A percentile compares a stretch with the other conserved stretches of the same genome.
phyloP scores from a whole-genome alignment of 1,140 invertebrate species.

The Hyposmocoma kahamanoa region DNA sequence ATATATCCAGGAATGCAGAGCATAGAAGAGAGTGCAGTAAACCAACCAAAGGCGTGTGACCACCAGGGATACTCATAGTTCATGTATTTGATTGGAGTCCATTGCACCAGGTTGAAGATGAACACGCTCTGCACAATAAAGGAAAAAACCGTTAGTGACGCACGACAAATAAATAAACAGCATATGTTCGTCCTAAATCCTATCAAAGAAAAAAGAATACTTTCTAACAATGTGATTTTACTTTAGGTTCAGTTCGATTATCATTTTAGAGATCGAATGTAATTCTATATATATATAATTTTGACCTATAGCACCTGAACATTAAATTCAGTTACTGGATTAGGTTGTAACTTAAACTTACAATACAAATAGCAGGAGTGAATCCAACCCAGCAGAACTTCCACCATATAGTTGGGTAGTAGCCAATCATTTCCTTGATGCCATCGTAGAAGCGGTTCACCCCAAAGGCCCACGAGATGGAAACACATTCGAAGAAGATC shows the following conservation, averaged over 20 bases:
- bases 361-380: slow-evolving; percentile 94
- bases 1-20: slow-evolving; percentile 97
- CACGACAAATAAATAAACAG: too few species aligned
- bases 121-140: slow-evolving; percentile 88
- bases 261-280: too few species aligned
- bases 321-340: too few species aligned
- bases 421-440: slow-evolving; percentile 98
- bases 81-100: slow-evolving; percentile 94
- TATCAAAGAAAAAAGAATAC: too few species aligned
- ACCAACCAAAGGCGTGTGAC: slow-evolving; percentile 95
- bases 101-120: slow-evolving; percentile 96
- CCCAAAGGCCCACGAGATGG: slow-evolving; percentile 98
- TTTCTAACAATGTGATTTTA: too few species aligned
- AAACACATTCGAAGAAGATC: slow-evolving; percentile 99
- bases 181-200: too few species aligned
- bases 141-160: slow-evolving; percentile 74
- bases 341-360: too few species aligned
- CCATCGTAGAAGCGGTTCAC: slow-evolving; percentile 97
- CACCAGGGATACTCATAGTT: slow-evolving; percentile 96
- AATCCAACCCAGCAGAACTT: slow-evolving; percentile 97
- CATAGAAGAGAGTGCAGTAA: slow-evolving; percentile 97
- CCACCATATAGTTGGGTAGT: slow-evolving; percentile 97
- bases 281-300: too few species aligned
- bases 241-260: too few species aligned
- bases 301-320: too few species aligned